Base-by-base conservation (phyloP, 1,140 invertebrate genomes). In the Vollenhovia emeryi region DNA sequence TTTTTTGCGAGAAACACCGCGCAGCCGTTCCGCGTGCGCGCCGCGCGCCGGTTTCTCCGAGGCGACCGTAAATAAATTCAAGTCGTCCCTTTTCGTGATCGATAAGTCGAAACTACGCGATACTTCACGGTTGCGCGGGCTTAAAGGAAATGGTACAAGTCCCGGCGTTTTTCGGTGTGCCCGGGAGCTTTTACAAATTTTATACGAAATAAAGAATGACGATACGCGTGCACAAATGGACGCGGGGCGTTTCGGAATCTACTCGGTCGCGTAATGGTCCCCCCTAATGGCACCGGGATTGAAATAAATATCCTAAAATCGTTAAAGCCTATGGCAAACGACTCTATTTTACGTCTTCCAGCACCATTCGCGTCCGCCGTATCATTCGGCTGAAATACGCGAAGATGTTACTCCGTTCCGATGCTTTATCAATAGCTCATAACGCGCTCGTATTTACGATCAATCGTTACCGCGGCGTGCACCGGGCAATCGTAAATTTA, bases 271-370 rank as follows among this genome's bases (percentile, higher is more conserved):
- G 78, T 78, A 87, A 92, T 85, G 76, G 88, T 86, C 62, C 55
- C 40, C n/a, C 55, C 45, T 87, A 85, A 88, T 86, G 79, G 84
- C 48, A 59, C 33, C 55, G 52, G 83, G 74, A 88, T 89, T 88
- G 82, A 84, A 90, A 86, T 91, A 86, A 85, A 83, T 88, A 89
- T 85, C 71, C 50, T 45, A 45, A 75, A 73, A 73, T 90, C 73
- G 85, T 87, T 90, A 86, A 90, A 83, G 79, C 80, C 79, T 64
- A 55, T 71, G 73, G 78, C 84, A 59, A 74, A 76, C 66, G 68
- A 52, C 64, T 76, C 45, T 82, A 71, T 86, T 90, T 75, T 66
- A 52, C 59, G 60, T 74, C 33, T 36, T 21, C 18, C 21, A 5
- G 48, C 69, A 30, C 36, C 13, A 30, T 43, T 55, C 36, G 60